These are phyloP conservation scores for Lutraria rhynchaena DNA, from an alignment of 1,140 invertebrate genomes.

Conservation along the genomic window DNA sequence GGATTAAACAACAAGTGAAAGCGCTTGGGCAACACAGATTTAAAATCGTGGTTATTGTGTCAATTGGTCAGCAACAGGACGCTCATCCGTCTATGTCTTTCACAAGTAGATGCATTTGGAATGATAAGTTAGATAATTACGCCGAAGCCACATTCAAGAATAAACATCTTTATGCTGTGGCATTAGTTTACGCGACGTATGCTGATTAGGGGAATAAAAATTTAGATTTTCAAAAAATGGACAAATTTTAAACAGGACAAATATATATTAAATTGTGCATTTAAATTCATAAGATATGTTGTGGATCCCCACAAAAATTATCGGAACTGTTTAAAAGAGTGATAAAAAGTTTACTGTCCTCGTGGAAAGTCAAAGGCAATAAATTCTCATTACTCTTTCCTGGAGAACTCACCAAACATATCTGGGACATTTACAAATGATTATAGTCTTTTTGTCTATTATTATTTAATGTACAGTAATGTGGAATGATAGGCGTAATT, in stretches of 20 bases:
- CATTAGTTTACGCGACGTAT: constrained; percentile 75
- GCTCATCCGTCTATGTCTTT: constrained; percentile 65
- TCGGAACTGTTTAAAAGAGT: no score
- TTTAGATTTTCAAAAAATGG: not conserved
- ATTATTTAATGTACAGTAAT: no score
- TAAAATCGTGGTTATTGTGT: constrained; percentile 73
- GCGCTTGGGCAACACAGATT: constrained; percentile 67
- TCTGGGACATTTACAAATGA: no score
- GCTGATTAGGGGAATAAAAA: constrained; percentile 55
- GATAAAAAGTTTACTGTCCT: no score
- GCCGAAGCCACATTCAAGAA: constrained; percentile 68
- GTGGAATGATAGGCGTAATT: no score
- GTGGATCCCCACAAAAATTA: no score
- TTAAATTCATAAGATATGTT: no score
- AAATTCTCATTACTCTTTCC: no score
- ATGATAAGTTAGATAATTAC: constrained; percentile 74
- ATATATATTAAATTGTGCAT: not conserved
- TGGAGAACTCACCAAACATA: no score
- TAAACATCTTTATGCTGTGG: constrained; percentile 69
- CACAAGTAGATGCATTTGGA: constrained; percentile 75
- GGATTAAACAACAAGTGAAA: constrained; percentile 69
- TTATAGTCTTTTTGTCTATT: no score
- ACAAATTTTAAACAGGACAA: not conserved
- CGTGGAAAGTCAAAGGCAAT: no score
- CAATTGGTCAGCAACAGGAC: constrained; percentile 70